A percentile compares a stretch with the other conserved stretches of the same genome.
These are phyloP conservation scores for Diachasmimorpha longicaudata DNA, from an alignment of 1,140 invertebrate genomes.

Conservation along the genomic window DNA sequence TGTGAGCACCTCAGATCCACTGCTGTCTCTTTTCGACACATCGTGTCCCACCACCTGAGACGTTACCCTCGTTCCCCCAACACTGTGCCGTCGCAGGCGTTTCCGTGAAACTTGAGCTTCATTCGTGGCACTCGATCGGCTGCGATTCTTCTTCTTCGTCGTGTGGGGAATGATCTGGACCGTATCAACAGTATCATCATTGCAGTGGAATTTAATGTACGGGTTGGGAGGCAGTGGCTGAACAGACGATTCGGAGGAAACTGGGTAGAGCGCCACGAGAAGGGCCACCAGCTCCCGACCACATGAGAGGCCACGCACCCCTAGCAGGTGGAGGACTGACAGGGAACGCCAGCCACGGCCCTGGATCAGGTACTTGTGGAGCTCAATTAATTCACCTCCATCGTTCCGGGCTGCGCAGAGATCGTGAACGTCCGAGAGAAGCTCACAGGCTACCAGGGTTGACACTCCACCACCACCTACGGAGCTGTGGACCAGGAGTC, in stretches of 20 bases:
- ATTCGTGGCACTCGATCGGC: conserved; percentile 23
- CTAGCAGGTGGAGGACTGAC: conserved; percentile 65
- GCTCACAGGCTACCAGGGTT: conserved; percentile 68
- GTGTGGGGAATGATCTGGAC: conserved; percentile 47
- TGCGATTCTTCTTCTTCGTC: conserved; percentile 27
- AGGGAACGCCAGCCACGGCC: conserved; percentile 70
- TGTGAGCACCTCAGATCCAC: conserved; percentile 63
- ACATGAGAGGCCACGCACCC: conserved; percentile 67
- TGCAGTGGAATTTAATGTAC: conserved; percentile 49
- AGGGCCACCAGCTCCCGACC: conserved; percentile 67
- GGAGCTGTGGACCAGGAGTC: no score
- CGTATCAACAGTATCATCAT: conserved; percentile 51
- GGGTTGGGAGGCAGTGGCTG: conserved; percentile 37
- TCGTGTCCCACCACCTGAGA: not conserved
- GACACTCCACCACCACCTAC: conserved; percentile 63
- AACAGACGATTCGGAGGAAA: conserved; percentile 41
- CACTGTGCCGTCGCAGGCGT: conserved; percentile 13
- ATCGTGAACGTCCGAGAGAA: conserved; percentile 69
- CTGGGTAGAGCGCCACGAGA: conserved; percentile 68
- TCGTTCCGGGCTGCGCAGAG: conserved; percentile 59
- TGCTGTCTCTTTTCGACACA: conserved; percentile 41
- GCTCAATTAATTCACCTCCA: conserved; percentile 53
- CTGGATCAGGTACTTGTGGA: conserved; percentile 66
- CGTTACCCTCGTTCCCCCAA: not conserved
- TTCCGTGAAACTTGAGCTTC: conserved; percentile 20